These are phyloP conservation scores for Anas platyrhynchos DNA, from an alignment of 2,113 vertebrate species.

Conservation along the genomic window DNA sequence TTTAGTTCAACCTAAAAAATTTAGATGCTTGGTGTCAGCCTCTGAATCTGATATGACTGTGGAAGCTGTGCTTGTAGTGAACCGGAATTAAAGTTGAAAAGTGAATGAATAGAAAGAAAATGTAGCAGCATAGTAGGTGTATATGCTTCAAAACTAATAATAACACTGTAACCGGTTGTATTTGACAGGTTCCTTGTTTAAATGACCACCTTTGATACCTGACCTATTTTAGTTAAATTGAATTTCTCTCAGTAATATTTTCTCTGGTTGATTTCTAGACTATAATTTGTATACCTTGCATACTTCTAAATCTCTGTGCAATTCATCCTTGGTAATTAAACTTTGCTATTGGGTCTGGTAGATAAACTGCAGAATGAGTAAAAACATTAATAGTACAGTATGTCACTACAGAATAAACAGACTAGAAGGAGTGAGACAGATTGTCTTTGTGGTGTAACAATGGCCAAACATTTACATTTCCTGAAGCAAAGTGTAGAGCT, in stretches of 20 bases:
- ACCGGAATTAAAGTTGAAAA: background rate
- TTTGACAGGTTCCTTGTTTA: background rate
- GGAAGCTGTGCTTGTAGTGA: background rate
- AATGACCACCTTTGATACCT: background rate
- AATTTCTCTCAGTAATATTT: background rate
- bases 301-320: background rate
- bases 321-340: slow-evolving; percentile 1
- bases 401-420: slow-evolving; percentile 6
- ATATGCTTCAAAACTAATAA: background rate
- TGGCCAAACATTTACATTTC: slow-evolving; percentile 59
- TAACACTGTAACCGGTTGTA: background rate
- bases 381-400: background rate
- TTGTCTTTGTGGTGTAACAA: background rate
- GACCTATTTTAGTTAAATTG: background rate
- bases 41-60: background rate
- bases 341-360: background rate
- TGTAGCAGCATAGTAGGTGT: background rate
- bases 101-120: background rate
- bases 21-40: background rate
- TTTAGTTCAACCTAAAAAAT: background rate
- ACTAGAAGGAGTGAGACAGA: background rate
- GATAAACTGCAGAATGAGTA: background rate
- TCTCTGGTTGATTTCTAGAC: background rate
- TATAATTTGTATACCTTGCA: accelerated
- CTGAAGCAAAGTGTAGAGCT: background rate